phyloP scores from a whole-genome alignment of 2,888 invertebrate genomes.

The Sarcophaga variegata region DNA sequence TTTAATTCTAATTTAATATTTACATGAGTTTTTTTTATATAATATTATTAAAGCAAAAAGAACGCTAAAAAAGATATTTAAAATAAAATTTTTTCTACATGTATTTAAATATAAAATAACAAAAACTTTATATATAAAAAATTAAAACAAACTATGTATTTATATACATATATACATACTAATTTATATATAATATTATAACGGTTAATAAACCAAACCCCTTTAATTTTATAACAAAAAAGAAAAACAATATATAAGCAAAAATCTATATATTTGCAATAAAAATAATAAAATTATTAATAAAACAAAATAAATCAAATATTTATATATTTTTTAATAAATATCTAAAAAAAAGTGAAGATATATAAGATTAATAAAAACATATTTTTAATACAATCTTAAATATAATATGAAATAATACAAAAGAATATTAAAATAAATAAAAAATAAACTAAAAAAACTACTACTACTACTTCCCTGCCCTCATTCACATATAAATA shows the following conservation, averaged over 20 bases:
- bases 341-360: constrained; percentile 47
- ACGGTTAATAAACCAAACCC: constrained; percentile 42
- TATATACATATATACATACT: constrained; percentile 66
- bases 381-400: constrained; percentile 64
- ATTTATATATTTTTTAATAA: constrained; percentile 69
- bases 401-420: constrained; percentile 48
- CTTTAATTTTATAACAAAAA: constrained; percentile 56
- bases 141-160: constrained; percentile 61
- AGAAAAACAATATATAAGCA: constrained; percentile 39
- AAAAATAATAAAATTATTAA: constrained; percentile 61
- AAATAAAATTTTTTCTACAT: constrained; percentile 62
- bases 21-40: background rate
- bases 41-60: background rate
- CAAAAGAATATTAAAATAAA: constrained; percentile 2
- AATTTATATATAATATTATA: constrained; percentile 57
- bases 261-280: constrained; percentile 68
- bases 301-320: constrained; percentile 50
- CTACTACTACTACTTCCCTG: constrained; percentile 62
- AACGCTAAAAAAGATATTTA: constrained; percentile 33
- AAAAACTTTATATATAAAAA: constrained; percentile 55
- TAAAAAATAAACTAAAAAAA: constrained; percentile 25
- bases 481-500: constrained; percentile 60
- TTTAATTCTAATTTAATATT: background rate
- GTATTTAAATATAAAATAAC: constrained; percentile 56
- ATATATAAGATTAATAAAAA: constrained; percentile 38